Evolutionary conservation across 1,140 invertebrate genomes (phyloP), one percentile per base, ranked within the genome.

Genomic region (Lepidurus packardi): DNA sequence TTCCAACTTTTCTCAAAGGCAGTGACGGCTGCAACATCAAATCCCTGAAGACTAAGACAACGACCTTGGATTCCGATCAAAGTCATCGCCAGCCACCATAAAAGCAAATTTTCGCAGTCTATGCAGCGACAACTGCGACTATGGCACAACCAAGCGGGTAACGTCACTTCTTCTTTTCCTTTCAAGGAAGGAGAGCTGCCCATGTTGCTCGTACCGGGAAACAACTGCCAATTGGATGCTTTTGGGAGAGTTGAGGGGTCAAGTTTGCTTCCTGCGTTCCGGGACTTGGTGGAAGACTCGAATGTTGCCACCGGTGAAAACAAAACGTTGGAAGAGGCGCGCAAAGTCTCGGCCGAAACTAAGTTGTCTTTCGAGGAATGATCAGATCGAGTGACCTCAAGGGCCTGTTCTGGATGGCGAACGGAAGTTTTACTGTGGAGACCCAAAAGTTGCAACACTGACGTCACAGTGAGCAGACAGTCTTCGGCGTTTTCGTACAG

Each of bases 81-180:
- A 7, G 16, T 13, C 53, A 65, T 65, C 6, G 53, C 53, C 21
- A 65, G 16, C 53, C 53, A 65, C 53, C 53, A 65, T 16, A 65
- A 16, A 13, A 65, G 53, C 53, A 65, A 65, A 65, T 65, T 65
- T 65, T 65, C 53, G 53, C 53, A 65, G 53, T 65, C 53, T 13
- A 65, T 65, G 53, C 53, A 65, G 53, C 53, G 53, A 65, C 53
- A 65, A 65, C 21, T 13, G 21, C 53, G 53, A 16, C 53, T 65
- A 16, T 65, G 53, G 13, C n/a, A 65, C 13, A 65, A 7, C 53
- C 53, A 65, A 65, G 53, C 21, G 6, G 53, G 53, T 21, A n/a
- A 21, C 16, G 53, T 7, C 53, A 65, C 8, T 65, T 21, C 8
- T 65, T 65, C 53, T 0, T 65, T 65, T 13, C 53, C 1, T 65